Evolutionary conservation across 2,888 invertebrate species (phyloP).

Genomic region (Trilocha varians): DNA sequence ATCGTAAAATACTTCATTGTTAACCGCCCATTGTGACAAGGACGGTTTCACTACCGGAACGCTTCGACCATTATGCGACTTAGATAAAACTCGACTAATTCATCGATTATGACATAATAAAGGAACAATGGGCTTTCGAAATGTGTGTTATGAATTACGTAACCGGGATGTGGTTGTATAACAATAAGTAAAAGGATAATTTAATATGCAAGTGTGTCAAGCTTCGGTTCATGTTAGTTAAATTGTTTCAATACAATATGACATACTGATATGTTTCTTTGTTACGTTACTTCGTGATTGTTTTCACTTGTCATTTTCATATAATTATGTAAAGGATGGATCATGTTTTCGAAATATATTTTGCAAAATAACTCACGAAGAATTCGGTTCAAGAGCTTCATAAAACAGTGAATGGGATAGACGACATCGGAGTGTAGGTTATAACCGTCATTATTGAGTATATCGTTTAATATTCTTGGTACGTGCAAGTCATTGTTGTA

Average conservation of each 20-base stretch:
- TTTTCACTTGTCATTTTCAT: too few relatives aligned
- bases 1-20: slow-evolving; percentile 55
- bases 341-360: too few relatives aligned
- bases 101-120: slow-evolving; percentile 36
- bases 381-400: too few relatives aligned
- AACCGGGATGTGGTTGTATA: neutral
- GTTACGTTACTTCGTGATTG: too few relatives aligned
- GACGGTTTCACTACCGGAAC: slow-evolving; percentile 51
- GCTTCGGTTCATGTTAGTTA: too few relatives aligned
- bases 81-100: slow-evolving; percentile 27
- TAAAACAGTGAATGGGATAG: neutral
- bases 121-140: slow-evolving; percentile 26
- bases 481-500: neutral
- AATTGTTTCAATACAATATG: too few relatives aligned
- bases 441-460: neutral
- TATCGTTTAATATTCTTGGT: slow-evolving; percentile 1
- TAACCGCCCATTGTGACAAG: slow-evolving; percentile 41
- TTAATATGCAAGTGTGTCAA: too few relatives aligned
- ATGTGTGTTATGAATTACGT: slow-evolving; percentile 5
- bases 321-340: too few relatives aligned
- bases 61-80: slow-evolving; percentile 21
- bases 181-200: too few relatives aligned
- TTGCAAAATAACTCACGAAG: too few relatives aligned
- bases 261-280: too few relatives aligned
- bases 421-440: neutral